These are phyloP conservation scores for Batillaria attramentaria DNA, from an alignment of 1,140 invertebrate species.

Conservation along the genomic window DNA sequence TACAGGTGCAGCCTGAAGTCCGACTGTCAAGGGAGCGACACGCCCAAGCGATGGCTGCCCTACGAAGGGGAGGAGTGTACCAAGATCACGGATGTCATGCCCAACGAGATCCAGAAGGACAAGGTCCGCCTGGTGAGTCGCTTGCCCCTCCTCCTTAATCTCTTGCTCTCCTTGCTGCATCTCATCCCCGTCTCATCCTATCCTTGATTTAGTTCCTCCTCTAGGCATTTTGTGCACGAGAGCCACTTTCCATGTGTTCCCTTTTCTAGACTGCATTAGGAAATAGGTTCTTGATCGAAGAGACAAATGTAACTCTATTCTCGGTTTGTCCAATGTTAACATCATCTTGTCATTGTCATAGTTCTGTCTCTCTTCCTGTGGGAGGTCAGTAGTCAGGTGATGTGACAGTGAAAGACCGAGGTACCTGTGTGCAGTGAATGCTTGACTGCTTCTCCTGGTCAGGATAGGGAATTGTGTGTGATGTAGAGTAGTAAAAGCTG, in stretches of 20 bases:
- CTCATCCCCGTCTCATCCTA: neutral
- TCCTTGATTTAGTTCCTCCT: neutral
- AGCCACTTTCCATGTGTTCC: neutral
- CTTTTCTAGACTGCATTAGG: neutral
- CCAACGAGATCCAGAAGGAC: slow-evolving; percentile 79
- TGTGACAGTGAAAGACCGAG: too few relatives aligned
- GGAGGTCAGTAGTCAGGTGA: too few relatives aligned
- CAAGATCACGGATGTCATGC: slow-evolving; percentile 92
- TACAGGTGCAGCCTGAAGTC: too few relatives aligned
- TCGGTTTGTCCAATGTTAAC: too few relatives aligned
- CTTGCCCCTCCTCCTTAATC: neutral
- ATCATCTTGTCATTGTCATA: too few relatives aligned
- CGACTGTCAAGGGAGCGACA: slow-evolving; percentile 93
- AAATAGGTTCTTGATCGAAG: neutral
- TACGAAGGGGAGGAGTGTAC: slow-evolving; percentile 96
- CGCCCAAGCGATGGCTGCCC: slow-evolving; percentile 94
- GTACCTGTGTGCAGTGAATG: too few relatives aligned
- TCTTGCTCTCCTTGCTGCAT: neutral
- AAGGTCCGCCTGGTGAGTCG: slow-evolving; percentile 52
- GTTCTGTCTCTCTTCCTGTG: too few relatives aligned
- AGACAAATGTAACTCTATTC: neutral
- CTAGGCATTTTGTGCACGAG: neutral
- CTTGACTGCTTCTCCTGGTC: too few relatives aligned
- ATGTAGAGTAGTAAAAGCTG: too few relatives aligned
- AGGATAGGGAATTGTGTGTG: too few relatives aligned